phyloP scores from a whole-genome alignment of 1,140 invertebrate genomes.

The Melitaea cinxia region DNA sequence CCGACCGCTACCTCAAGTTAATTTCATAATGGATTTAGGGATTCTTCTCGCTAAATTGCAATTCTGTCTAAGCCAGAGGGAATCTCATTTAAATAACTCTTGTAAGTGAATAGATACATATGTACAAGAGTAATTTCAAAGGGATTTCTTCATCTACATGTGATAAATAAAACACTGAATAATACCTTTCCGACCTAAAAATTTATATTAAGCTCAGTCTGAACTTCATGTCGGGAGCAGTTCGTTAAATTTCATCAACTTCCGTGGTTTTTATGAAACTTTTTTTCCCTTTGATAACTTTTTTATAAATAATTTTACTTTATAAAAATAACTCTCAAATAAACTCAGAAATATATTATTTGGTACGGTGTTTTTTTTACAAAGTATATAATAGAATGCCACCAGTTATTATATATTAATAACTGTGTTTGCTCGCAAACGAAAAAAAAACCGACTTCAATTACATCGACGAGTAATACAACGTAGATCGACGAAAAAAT shows the following conservation, averaged over 20 bases:
- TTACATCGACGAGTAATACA: too few species aligned
- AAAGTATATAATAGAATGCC: too few species aligned
- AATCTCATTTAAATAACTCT: conserved; percentile 54
- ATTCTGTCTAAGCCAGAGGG: conserved; percentile 46
- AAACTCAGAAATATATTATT: too few species aligned
- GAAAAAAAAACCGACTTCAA: too few species aligned
- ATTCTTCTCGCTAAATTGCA: conserved; percentile 52
- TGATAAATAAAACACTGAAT: too few species aligned
- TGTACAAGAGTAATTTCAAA: conserved; percentile 31
- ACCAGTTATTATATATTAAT: too few species aligned
- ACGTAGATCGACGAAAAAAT: too few species aligned
- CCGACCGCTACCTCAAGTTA: conserved; percentile 38
- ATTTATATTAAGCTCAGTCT: neutral
- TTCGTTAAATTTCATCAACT: neutral
- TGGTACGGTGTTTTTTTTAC: too few species aligned
- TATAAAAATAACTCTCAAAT: neutral
- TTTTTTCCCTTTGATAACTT: neutral
- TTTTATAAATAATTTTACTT: neutral
- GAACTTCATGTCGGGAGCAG: neutral
- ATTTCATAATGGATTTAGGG: conserved; percentile 52
- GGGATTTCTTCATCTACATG: conserved; percentile 6
- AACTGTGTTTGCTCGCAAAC: too few species aligned
- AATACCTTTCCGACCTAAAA: neutral
- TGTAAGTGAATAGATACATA: conserved; percentile 2
- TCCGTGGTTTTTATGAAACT: neutral